Base-by-base conservation (phyloP, 2,797 vertebrate species). In the Philypnodon macrostomus region DNA sequence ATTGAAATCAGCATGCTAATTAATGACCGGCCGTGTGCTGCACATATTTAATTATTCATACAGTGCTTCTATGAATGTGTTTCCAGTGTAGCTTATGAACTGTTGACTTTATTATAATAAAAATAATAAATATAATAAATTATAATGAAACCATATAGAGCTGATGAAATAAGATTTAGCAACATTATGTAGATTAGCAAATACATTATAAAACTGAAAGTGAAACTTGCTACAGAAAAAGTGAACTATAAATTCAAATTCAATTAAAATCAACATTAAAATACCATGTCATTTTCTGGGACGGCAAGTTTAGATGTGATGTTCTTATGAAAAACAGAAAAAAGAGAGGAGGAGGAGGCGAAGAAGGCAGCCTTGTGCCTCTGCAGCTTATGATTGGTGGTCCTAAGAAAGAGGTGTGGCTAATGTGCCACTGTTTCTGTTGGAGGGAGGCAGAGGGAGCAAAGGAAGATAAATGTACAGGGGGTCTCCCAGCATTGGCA, bases 341-440 rank as follows among this genome's bases (percentile, higher is more conserved):
- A 61, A 64, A n/a, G 16, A 38, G 46, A 32, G 54, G 47, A 56
- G 59, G 51, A 55, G 63, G 27, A 47, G 77, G 75, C 71, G 68
- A 73, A 74, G 75, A 73, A 79, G 75, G 67, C 59, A 73, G 69
- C 57, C 79, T 82, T 39, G 45, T 80, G 75, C 69, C 79, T 74
- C 68, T 70, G 66, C 75, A 68, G 77, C 68, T 74, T 67, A 67
- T 88, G 63, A 91, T 88, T 92, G 89, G 88, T 71, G 79, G 70
- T 65, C 64, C 57, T 58, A 55, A 63, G 26, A 68, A 57, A 71
- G 66, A 85, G 90, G 89, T 74, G 90, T 86, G 80, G 87, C 76
- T 42, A 81, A 27, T 7, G 23, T 66, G 63, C 70, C 77, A 61
- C 79, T 83, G 81, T 87, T 84, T 88, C 87, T 83, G 85, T 78